phyloP scores from a whole-genome alignment of 2,797 vertebrate genomes.

The Eurystomus glaucurus region DNA sequence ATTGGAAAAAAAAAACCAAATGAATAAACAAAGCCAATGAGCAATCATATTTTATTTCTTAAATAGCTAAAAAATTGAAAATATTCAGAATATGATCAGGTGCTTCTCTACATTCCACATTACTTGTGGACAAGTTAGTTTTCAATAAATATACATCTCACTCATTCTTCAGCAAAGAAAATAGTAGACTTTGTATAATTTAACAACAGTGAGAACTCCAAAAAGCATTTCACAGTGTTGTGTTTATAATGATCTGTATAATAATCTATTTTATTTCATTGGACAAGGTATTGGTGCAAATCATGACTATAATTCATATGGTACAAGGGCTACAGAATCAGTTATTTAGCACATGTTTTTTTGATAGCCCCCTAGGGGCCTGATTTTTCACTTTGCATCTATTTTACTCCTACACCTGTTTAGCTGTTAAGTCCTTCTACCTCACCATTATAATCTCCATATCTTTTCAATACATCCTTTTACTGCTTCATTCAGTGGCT shows the following conservation, averaged over 20 bases:
- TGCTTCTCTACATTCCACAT: background rate
- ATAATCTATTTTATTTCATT: conserved; percentile 17
- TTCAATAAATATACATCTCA: background rate
- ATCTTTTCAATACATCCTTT: background rate
- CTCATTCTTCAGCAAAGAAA: background rate
- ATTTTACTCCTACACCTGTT: conserved; percentile 12
- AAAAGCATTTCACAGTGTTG: background rate
- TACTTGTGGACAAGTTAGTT: background rate
- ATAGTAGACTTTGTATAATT: background rate
- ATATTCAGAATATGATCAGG: background rate
- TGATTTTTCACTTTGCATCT: conserved; percentile 56
- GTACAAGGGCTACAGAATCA: conserved; percentile 15
- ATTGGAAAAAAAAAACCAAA: background rate
- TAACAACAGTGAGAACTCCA: background rate
- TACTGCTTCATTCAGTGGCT: background rate
- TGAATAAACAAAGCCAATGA: background rate
- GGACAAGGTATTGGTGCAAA: background rate
- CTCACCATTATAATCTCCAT: background rate
- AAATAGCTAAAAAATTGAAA: background rate
- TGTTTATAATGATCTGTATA: background rate
- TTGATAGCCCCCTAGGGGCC: background rate
- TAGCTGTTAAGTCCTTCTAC: background rate
- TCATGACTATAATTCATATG: background rate
- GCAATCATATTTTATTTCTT: background rate
- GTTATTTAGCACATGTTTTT: background rate